Evolutionary conservation across 2,797 vertebrate species (phyloP), one percentile per base, ranked within the genome.

Genomic region (Discoglossus pictus): DNA sequence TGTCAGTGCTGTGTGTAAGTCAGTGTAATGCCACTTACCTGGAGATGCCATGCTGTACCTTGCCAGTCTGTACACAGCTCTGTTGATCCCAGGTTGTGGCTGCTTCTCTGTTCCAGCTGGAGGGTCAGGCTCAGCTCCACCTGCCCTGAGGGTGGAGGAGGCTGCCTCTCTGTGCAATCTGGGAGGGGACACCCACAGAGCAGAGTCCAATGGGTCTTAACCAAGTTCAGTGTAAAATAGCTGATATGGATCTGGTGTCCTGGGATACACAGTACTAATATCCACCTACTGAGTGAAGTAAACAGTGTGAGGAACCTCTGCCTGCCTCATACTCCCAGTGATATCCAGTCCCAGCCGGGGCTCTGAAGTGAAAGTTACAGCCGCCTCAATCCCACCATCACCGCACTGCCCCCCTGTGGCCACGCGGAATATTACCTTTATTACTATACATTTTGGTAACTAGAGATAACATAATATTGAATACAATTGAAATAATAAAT

Each of bases 91-190:
- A 42, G n/a, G 39, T 42, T 42, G 52, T 34, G 36, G 21, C 23
- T 42, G 2, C 24, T 18, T 6, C 21, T 46, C 10, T 6, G 3
- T 34, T n/a, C 12, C 44, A 21, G 18, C 18, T 47, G 9, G 18
- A 24, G 12, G 40, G 36, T 53, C 15, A 66, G 20, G 8, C 12
- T 0, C 59, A 55, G 52, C 68, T 63, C 68, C 68, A 63, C 68
- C 68, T 70, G 67, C 23, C 21, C 15, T 11, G 18, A 25, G 50
- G 58, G 50, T 7, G 36, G 67, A 16, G 42, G 50, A 9, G 16
- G n/a, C 12, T n/a, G 1, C 9, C 38, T 68, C 55, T 17, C 23
- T 56, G 16, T 21, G 17, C 27, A 31, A 4, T 44, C 13, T 20
- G 52, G 65, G 24, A 59, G 27, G 65, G 38, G 44, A 24, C 39